These are phyloP conservation scores for Lonchura striata DNA, from an alignment of 2,113 vertebrate species.

Conservation along the genomic window DNA sequence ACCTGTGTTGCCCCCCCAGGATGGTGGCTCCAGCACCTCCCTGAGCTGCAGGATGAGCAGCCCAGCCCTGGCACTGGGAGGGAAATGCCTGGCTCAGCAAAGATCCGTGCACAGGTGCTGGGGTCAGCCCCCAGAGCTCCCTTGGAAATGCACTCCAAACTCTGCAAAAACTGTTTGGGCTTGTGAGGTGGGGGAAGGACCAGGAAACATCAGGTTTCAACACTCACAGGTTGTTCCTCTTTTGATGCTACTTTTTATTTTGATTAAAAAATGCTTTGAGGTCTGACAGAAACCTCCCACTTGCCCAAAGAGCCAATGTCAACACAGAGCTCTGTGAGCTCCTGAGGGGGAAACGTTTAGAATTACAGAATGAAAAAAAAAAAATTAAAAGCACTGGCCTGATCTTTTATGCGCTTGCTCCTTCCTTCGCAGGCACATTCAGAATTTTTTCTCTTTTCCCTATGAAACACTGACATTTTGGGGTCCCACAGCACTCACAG, in stretches of 20 bases:
- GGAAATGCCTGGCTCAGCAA: not conserved
- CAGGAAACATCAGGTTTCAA: not conserved
- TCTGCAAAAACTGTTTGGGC: not conserved
- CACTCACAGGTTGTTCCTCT: not conserved
- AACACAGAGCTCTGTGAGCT: not conserved
- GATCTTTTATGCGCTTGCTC: not conserved
- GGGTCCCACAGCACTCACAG: not conserved
- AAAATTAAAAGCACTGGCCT: not conserved
- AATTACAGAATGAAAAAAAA: not conserved
- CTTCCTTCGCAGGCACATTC: not conserved
- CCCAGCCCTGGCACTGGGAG: not conserved
- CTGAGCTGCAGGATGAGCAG: not conserved
- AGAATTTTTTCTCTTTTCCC: not conserved
- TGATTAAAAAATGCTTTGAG: not conserved
- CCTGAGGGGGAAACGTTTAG: not conserved
- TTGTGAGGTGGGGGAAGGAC: not conserved
- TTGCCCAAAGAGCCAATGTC: not conserved
- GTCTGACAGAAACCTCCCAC: not conserved
- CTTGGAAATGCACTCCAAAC: rapidly evolving
- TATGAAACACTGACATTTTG: not conserved
- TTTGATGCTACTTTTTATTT: not conserved
- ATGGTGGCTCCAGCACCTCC: not conserved
- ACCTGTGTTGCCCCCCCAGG: not conserved
- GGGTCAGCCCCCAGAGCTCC: not conserved
- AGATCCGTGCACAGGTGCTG: rapidly evolving